Evolutionary conservation across 2,797 vertebrate genomes (phyloP), one percentile per base, ranked within the genome.

Genomic region (Parotocinclus haroldoi): DNA sequence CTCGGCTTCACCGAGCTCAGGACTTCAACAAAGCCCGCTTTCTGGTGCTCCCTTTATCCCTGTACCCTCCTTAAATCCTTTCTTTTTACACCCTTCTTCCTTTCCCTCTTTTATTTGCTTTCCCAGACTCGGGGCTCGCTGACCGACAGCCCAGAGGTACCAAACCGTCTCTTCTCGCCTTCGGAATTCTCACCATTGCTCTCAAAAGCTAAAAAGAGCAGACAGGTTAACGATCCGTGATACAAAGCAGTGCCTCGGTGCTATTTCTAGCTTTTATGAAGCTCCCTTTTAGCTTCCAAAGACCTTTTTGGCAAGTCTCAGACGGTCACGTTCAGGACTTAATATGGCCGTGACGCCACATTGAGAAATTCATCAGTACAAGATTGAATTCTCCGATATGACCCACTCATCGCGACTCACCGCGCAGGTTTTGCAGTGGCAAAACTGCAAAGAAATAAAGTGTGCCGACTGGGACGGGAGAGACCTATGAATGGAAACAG

Each of bases 121-220:
- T 65, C 63, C 69, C 69, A 71, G 69, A 40, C 56, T 61, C 17
- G 16, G 39, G 61, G 80, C 85, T 69, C 69, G 69, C 67, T 72
- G 79, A 83, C 78, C 78, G 80, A 82, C 79, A 64, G 80, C 80
- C 68, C 66, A 74, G 17, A 68, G 78, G 76, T 75, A 80, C 78
- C 80, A 58, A 72, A 74, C 81, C 85, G 84, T 86, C 83, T 88
- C 84, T 73, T 62, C 10, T 36, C 40, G 18, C 17, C 36, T 9
- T 55, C 13, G 38, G 19, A 56, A 54, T 50, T 63, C 55, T 65
- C 17, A 48, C 11, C n/a, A 9, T 17, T 3, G 11, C 44, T 39
- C 56, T 56, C 36, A 56, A 39, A 56, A 4, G 52, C 51, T 46
- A 37, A 54, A 64, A 51, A 55, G 37, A 56, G 42, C 52, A 53